Conservation (phyloP, 2,113 vertebrate species). For the Mandrillus leucophaeus region DNA sequence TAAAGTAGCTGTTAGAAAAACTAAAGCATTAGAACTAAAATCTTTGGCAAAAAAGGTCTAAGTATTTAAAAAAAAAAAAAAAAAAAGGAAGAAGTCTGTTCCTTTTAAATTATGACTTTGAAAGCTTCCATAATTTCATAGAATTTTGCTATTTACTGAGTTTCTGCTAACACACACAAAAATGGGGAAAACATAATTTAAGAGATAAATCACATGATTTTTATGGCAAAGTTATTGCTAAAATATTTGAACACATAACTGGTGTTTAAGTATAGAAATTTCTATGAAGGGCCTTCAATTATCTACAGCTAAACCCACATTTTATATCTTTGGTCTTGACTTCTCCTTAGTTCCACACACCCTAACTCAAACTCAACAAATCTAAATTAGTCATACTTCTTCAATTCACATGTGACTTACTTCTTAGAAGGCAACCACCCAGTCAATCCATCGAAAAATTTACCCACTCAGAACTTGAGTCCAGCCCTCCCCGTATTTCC, state of each 20-base stretch:
- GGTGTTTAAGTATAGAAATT: neutral
- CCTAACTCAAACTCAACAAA: neutral
- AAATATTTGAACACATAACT: neutral
- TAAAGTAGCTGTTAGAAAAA: constrained; percentile 44
- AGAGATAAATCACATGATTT: neutral
- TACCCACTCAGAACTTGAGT: neutral
- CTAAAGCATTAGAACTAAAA: constrained; percentile 21
- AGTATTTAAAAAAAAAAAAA: neutral
- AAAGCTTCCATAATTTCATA: constrained; percentile 49
- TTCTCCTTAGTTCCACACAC: neutral
- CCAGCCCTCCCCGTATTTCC: neutral
- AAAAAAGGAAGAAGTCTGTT: neutral
- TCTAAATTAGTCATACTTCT: neutral
- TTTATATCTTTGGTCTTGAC: neutral
- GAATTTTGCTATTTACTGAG: neutral
- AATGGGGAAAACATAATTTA: neutral
- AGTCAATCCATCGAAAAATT: neutral
- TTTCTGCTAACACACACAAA: constrained; percentile 6
- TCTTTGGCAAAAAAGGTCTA: neutral
- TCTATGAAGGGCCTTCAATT: neutral
- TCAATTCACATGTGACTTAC: neutral
- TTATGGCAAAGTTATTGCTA: neutral
- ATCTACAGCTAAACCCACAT: neutral
- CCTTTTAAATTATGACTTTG: neutral
- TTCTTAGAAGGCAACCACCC: neutral